phyloP scores from a whole-genome alignment of 2,888 invertebrate genomes.

The Capitulum mitella region DNA sequence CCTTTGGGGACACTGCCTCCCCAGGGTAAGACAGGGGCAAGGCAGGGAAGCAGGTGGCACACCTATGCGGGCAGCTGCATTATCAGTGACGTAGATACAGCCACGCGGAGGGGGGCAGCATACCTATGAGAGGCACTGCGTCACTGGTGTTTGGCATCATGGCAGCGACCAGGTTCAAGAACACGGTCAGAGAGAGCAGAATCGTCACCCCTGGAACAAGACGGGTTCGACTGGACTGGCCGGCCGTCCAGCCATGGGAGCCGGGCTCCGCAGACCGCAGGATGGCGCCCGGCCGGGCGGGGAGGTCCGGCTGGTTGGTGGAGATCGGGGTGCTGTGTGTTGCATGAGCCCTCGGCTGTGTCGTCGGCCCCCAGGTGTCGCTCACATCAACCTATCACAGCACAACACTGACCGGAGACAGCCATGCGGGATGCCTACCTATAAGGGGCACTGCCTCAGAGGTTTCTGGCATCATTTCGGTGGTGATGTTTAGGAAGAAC shows the following conservation, averaged over 20 bases:
- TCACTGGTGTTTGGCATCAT: slow-evolving; percentile 98
- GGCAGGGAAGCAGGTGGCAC: not conserved
- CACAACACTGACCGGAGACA: not conserved
- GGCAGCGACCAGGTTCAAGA: slow-evolving; percentile 95
- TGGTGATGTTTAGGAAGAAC: slow-evolving; percentile 56
- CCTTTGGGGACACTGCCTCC: too few species aligned
- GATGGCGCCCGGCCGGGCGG: not conserved
- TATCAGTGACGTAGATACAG: slow-evolving; percentile 36
- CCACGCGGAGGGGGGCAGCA: not conserved
- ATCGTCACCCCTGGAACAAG: slow-evolving; percentile 83
- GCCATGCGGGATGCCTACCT: slow-evolving; percentile 44
- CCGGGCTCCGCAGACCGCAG: too few species aligned
- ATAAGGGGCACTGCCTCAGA: slow-evolving; percentile 57
- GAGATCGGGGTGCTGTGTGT: not conserved
- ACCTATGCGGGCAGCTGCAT: slow-evolving; percentile 24
- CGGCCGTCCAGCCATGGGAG: too few species aligned
- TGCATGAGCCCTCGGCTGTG: not conserved
- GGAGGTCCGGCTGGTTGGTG: not conserved
- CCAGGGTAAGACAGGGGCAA: not conserved
- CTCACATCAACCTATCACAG: not conserved
- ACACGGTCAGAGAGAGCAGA: slow-evolving; percentile 93
- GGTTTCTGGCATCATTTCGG: slow-evolving; percentile 56
- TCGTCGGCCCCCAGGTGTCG: not conserved
- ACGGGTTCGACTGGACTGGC: slow-evolving; percentile 16
- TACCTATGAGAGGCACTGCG: slow-evolving; percentile 97